A percentile compares a stretch with the other conserved stretches of the same genome.
Evolutionary conservation across 1,140 invertebrate species (phyloP).

Genomic region (Saccostrea cuccullata): DNA sequence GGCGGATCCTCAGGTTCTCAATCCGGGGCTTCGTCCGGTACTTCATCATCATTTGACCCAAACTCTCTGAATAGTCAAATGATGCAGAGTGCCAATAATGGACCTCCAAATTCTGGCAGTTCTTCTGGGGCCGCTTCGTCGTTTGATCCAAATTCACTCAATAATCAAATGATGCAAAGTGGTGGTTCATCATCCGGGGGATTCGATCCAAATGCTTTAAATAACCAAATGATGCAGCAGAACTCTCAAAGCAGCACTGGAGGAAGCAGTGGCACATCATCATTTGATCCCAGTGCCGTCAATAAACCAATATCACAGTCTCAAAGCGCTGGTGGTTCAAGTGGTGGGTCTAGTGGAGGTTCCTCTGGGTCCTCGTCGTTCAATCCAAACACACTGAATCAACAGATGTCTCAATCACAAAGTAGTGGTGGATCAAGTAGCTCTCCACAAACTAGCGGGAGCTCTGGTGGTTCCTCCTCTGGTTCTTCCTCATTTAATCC

Average conservation of each 20-base stretch:
- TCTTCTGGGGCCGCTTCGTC: conserved; percentile 12
- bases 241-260: conserved; percentile 5
- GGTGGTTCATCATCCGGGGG: conserved; percentile 29
- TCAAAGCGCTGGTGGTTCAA: conserved; percentile 17
- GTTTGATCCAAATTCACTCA: conserved; percentile 53
- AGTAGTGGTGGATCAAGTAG: conserved; percentile 30
- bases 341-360: conserved; percentile 8
- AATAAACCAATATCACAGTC: conserved; percentile 44
- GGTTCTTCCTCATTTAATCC: conserved; percentile 42
- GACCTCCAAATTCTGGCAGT: conserved; percentile 38
- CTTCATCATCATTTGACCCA: conserved; percentile 51
- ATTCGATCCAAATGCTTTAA: conserved; percentile 53
- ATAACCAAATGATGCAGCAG: conserved; percentile 49
- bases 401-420: conserved; percentile 38
- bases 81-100: conserved; percentile 47
- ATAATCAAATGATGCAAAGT: conserved; percentile 48
- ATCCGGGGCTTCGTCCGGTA: conserved; percentile 30
- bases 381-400: conserved; percentile 49
- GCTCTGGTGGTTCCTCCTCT: not conserved
- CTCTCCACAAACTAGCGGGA: not conserved
- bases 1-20: conserved; percentile 39
- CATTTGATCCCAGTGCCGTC: conserved; percentile 51
- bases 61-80: conserved; percentile 51
- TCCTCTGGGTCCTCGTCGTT: conserved; percentile 24
- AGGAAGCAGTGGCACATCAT: conserved; percentile 21